Evolutionary conservation across 92 coral and sea anemone genomes (phyloP).

Genomic region (Epizoanthus stellaris): DNA sequence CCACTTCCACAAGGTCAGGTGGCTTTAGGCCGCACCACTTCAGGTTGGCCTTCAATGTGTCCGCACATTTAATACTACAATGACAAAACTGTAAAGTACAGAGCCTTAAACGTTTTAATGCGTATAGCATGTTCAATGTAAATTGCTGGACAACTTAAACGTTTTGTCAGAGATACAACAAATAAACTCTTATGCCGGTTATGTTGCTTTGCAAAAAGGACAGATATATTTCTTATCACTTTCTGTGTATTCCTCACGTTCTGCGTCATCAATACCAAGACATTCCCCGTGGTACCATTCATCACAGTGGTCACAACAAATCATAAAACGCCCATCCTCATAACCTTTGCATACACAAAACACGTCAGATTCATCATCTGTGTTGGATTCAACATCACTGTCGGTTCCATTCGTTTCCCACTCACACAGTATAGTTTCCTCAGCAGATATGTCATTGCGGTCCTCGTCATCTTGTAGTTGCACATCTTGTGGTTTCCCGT

Average conservation of each 20-base stretch:
- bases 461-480: constrained; percentile 54
- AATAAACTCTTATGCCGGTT: constrained; percentile 13
- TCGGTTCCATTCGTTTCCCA: constrained; percentile 42
- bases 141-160: too few relatives aligned
- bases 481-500: constrained; percentile 16
- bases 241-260: constrained; percentile 41
- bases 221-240: constrained; percentile 59
- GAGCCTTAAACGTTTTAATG: too few relatives aligned
- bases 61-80: too few relatives aligned
- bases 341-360: constrained; percentile 67
- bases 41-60: too few relatives aligned
- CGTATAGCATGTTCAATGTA: too few relatives aligned
- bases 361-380: constrained; percentile 54
- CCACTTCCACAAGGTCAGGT: too few relatives aligned
- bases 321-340: constrained; percentile 72
- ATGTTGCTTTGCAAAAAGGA: constrained; percentile 48
- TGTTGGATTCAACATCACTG: constrained; percentile 35
- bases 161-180: background rate
- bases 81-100: too few relatives aligned
- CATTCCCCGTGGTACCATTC: constrained; percentile 74
- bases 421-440: constrained; percentile 56
- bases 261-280: constrained; percentile 47
- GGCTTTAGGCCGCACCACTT: too few relatives aligned
- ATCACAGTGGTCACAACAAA: constrained; percentile 70
- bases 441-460: background rate